These are phyloP conservation scores for Hylyphantes graminicola DNA, from an alignment of 1,140 invertebrate species.

Conservation along the genomic window DNA sequence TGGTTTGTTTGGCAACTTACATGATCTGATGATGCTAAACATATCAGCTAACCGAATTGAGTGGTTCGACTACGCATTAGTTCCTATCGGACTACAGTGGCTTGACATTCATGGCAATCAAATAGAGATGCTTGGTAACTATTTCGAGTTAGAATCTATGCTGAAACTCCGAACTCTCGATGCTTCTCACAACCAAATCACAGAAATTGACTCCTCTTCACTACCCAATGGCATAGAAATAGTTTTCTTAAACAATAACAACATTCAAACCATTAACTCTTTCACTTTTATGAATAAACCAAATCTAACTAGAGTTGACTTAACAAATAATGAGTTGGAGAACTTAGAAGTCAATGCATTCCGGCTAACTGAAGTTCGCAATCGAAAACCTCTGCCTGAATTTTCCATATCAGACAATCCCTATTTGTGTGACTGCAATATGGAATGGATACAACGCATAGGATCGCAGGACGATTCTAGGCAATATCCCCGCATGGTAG, in stretches of 20 bases:
- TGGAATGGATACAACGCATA: conserved; percentile 84
- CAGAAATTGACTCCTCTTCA: conserved; percentile 77
- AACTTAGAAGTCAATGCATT: conserved; percentile 84
- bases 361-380: conserved; percentile 69
- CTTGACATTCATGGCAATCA: conserved; percentile 90
- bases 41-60: conserved; percentile 89
- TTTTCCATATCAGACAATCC: conserved; percentile 90
- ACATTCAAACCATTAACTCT: conserved; percentile 80
- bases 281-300: conserved; percentile 85
- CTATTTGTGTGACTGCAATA: conserved; percentile 88
- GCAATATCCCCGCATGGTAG: conserved; percentile 87
- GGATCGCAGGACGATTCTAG: conserved; percentile 71
- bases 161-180: conserved; percentile 82
- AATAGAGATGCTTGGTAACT: conserved; percentile 85
- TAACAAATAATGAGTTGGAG: conserved; percentile 85
- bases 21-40: conserved; percentile 87
- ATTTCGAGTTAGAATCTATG: conserved; percentile 79
- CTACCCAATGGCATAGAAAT: conserved; percentile 82
- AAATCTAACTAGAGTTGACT: conserved; percentile 83
- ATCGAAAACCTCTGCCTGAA: conserved; percentile 76
- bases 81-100: conserved; percentile 85
- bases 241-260: conserved; percentile 84
- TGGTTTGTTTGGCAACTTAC: conserved; percentile 84
- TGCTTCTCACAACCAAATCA: conserved; percentile 84
- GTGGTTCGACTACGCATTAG: conserved; percentile 89